These are phyloP conservation scores for Silurus asotus DNA, from an alignment of 2,113 vertebrate species.

Conservation along the genomic window DNA sequence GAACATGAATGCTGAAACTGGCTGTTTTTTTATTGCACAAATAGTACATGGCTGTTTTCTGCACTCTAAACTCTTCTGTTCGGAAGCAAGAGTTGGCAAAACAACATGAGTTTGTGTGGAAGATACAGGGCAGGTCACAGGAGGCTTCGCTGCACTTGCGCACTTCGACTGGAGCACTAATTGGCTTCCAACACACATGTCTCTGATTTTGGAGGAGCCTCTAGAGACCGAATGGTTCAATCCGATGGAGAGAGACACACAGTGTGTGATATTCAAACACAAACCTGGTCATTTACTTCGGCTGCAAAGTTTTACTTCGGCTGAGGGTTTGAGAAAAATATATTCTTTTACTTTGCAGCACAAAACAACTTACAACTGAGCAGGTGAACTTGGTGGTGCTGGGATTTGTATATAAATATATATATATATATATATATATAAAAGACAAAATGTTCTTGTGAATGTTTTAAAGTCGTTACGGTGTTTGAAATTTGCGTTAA, in stretches of 20 bases:
- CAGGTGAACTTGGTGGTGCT: too few relatives aligned
- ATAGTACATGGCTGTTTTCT: constrained; percentile 14
- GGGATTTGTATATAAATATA: too few relatives aligned
- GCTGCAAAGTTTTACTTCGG: not conserved
- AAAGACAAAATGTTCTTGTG: too few relatives aligned
- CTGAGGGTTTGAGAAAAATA: not conserved
- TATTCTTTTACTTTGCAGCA: too few relatives aligned
- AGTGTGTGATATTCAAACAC: not conserved
- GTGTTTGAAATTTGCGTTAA: too few relatives aligned
- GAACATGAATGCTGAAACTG: not conserved
- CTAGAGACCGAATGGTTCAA: constrained; percentile 2
- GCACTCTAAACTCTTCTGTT: constrained; percentile 11
- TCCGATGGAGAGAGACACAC: not conserved
- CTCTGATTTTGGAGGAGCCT: constrained; percentile 20
- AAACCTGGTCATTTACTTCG: not conserved
- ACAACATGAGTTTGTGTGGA: constrained; percentile 34
- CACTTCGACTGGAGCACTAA: constrained; percentile 30
- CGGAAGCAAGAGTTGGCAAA: constrained; percentile 3
- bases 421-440: too few relatives aligned
- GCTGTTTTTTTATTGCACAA: not conserved
- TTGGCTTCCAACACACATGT: constrained; percentile 23
- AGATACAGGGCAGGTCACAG: constrained; percentile 26
- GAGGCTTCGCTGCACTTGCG: not conserved
- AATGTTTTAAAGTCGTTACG: too few relatives aligned
- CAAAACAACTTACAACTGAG: too few relatives aligned